A percentile compares a stretch with the other conserved stretches of the same genome.
Conservation (phyloP, 2,888 invertebrate species). For the Odontothrips loti region DNA sequence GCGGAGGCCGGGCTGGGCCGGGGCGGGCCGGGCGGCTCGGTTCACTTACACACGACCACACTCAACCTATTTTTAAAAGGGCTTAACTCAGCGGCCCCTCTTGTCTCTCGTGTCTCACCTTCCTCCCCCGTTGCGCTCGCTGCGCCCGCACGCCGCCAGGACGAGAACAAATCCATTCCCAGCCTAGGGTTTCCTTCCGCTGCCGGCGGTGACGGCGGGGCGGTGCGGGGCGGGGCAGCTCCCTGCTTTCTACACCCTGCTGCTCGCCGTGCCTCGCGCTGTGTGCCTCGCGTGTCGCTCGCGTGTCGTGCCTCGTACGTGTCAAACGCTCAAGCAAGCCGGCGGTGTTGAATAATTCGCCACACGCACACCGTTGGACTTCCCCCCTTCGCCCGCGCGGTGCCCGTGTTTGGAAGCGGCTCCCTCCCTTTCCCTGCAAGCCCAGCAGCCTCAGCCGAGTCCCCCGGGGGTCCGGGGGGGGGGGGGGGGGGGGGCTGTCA, state of each 20-base stretch:
- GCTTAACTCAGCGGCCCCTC: background rate
- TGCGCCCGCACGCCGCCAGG: background rate
- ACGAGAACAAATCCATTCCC: background rate
- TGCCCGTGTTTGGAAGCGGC: background rate
- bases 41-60: constrained; percentile 26
- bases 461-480: too few species aligned
- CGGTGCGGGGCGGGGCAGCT: too few species aligned
- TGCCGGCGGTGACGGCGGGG: background rate
- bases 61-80: constrained; percentile 26
- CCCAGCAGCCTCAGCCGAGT: too few species aligned
- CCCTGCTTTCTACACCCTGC: background rate
- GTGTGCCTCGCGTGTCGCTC: background rate
- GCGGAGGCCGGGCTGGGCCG: background rate
- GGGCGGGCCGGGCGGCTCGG: background rate
- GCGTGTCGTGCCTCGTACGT: background rate
- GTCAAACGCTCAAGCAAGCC: background rate
- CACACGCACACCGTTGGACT: background rate
- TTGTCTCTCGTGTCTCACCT: background rate
- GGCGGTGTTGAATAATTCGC: background rate
- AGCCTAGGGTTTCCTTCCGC: background rate
- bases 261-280: background rate
- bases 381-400: too few species aligned
- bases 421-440: too few species aligned
- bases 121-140: background rate
- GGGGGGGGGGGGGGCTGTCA: too few species aligned